Evolutionary conservation across 1,140 invertebrate genomes (phyloP).

Genomic region (Rhagoletis zephyria): DNA sequence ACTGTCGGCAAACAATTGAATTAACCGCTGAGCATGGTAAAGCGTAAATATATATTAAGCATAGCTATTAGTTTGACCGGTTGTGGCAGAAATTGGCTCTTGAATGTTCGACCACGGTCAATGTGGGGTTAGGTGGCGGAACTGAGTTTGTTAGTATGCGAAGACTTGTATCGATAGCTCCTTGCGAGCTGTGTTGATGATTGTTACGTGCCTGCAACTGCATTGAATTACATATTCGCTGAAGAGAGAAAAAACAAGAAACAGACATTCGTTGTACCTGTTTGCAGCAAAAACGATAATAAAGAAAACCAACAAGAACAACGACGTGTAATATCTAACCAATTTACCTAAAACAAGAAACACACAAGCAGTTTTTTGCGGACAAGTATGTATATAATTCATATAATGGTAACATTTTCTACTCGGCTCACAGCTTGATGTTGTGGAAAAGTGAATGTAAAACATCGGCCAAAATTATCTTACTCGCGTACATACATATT

Average conservation of each 20-base stretch:
- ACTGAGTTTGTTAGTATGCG: no score
- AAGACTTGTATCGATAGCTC: not conserved
- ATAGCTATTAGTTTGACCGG: no score
- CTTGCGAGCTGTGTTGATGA: constrained; percentile 17
- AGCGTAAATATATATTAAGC: no score
- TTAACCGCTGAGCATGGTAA: no score
- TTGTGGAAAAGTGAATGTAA: not conserved
- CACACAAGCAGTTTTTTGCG: not conserved
- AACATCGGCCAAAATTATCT: not conserved
- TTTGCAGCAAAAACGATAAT: constrained; percentile 16
- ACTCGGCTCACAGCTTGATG: not conserved
- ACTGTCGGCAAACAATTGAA: no score
- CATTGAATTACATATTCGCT: not conserved
- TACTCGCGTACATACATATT: not conserved
- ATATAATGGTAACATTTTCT: not conserved
- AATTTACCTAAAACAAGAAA: not conserved
- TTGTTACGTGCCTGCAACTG: not conserved
- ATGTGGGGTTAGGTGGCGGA: no score
- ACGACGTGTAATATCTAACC: no score
- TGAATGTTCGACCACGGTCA: no score
- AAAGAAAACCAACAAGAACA: no score
- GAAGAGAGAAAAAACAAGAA: not conserved
- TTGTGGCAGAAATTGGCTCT: no score
- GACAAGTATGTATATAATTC: not conserved
- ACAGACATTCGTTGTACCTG: constrained; percentile 48